These are phyloP conservation scores for Zaprionus camerounensis DNA, from an alignment of 1,140 invertebrate genomes.

Conservation along the genomic window DNA sequence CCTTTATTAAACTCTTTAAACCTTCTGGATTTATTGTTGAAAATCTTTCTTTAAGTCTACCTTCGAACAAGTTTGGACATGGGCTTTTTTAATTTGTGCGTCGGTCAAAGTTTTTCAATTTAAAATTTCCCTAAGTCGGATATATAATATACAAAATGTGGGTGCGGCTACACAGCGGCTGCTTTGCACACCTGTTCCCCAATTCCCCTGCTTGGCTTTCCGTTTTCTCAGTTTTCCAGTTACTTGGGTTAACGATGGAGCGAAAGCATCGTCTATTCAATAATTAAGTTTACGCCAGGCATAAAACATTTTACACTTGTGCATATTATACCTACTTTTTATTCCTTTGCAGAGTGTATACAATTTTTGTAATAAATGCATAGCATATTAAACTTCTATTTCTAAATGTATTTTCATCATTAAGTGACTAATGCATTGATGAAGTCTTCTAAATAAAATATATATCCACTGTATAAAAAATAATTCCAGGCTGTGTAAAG, in stretches of 20 bases:
- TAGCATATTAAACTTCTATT: not conserved
- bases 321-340: not conserved
- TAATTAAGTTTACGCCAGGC: constrained; percentile 76
- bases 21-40: constrained; percentile 26
- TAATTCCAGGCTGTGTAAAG: no score
- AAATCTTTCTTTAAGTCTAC: constrained; percentile 17
- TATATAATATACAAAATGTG: constrained; percentile 76
- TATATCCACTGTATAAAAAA: no score
- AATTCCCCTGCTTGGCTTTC: constrained; percentile 3
- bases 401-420: not conserved
- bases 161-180: constrained; percentile 25
- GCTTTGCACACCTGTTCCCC: constrained; percentile 64
- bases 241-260: constrained; percentile 27
- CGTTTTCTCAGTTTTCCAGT: constrained; percentile 12
- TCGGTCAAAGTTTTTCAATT: constrained; percentile 79
- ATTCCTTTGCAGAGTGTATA: no score
- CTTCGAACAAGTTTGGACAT: constrained; percentile 59
- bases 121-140: constrained; percentile 72
- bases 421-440: no score
- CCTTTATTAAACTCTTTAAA: constrained; percentile 28
- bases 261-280: constrained; percentile 61
- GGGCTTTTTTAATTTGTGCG: constrained; percentile 72
- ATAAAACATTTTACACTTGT: constrained; percentile 61
- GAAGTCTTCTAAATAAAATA: no score
- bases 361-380: no score